Evolutionary conservation across 2,888 invertebrate species (phyloP).

Genomic region (Melanostoma scalare): DNA sequence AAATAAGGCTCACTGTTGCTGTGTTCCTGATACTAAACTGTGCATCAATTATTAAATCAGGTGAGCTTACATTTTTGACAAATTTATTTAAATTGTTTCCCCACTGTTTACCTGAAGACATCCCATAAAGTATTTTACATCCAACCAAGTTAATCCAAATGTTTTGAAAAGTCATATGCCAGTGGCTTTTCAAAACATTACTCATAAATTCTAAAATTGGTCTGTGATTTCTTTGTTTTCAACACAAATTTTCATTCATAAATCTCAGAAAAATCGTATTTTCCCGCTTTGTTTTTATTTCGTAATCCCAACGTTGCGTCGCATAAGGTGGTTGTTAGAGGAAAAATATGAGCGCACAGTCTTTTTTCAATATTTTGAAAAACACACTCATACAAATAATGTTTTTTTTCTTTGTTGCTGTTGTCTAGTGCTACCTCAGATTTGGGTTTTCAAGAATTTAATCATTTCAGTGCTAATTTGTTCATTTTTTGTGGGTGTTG

Average conservation of each 20-base stretch:
- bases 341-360: slow-evolving; percentile 10
- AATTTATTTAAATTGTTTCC: neutral
- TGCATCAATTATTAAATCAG: slow-evolving; percentile 57
- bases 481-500: too few relatives aligned
- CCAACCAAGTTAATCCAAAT: too few relatives aligned
- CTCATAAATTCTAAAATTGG: slow-evolving; percentile 60
- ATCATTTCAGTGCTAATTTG: neutral
- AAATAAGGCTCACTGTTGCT: slow-evolving; percentile 36
- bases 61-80: slow-evolving; percentile 21
- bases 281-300: slow-evolving; percentile 42
- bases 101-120: too few relatives aligned
- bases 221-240: slow-evolving; percentile 57
- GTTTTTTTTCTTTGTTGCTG: too few relatives aligned
- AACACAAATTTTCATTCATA: slow-evolving; percentile 60
- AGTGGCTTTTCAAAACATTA: too few relatives aligned
- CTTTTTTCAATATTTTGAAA: slow-evolving; percentile 3
- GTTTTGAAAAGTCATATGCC: too few relatives aligned
- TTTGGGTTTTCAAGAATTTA: neutral
- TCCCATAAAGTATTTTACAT: too few relatives aligned
- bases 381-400: too few relatives aligned
- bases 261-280: slow-evolving; percentile 28
- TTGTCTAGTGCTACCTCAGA: too few relatives aligned
- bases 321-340: slow-evolving; percentile 28
- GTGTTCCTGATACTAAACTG: slow-evolving; percentile 41
- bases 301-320: slow-evolving; percentile 1